Evolutionary conservation across 2,113 vertebrate genomes (phyloP).

Genomic region (Cynocephalus volans): DNA sequence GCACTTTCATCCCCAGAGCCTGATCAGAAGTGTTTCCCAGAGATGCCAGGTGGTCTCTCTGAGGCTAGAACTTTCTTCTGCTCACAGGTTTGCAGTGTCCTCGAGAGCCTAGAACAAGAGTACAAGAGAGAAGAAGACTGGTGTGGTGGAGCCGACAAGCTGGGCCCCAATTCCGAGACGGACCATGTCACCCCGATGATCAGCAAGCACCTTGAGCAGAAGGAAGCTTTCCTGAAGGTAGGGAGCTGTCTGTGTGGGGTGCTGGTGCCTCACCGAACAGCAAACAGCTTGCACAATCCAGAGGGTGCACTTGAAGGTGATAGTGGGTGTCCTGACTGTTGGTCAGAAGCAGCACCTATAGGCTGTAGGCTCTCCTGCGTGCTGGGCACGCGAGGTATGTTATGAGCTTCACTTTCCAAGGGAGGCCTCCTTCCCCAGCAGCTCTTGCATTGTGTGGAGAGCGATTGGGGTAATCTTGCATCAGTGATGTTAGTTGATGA

Average conservation of each 20-base stretch:
- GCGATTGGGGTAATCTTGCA: accelerated
- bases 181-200: slow-evolving; percentile 99
- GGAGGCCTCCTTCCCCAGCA: accelerated
- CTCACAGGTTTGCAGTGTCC: slow-evolving; percentile 96
- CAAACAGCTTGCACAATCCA: accelerated
- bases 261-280: accelerated
- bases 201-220: slow-evolving; percentile 99
- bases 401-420: accelerated
- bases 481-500: not conserved
- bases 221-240: slow-evolving; percentile 99
- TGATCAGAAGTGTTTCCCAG: not conserved
- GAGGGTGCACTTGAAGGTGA: accelerated
- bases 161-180: slow-evolving; percentile 98
- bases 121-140: slow-evolving; percentile 99
- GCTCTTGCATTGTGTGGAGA: not conserved
- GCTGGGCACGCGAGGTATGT: accelerated
- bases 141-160: slow-evolving; percentile 98
- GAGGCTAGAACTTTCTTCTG: not conserved
- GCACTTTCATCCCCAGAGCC: not conserved
- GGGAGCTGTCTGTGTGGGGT: accelerated
- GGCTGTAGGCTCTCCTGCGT: accelerated
- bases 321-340: accelerated
- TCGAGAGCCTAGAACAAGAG: slow-evolving; percentile 99
- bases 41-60: accelerated
- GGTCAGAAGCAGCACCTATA: no score